Percentiles rank a stretch among this genome's conserved stretches.
phyloP scores from a whole-genome alignment of 2,113 vertebrate species.

The Puffinus mauretanicus region DNA sequence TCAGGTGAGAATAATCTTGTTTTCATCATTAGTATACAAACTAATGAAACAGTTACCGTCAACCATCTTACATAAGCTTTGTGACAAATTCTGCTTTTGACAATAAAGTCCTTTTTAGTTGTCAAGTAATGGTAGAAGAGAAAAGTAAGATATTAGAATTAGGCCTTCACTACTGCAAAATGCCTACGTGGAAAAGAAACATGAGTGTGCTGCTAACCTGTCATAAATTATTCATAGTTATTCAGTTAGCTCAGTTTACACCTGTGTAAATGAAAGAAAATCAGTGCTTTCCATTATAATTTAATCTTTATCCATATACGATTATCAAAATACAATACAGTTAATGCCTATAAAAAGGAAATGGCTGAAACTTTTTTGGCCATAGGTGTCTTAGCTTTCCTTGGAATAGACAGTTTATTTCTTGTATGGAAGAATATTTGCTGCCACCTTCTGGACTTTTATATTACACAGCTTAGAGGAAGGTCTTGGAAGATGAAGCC shows the following conservation, averaged over 20 bases:
- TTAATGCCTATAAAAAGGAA: not conserved
- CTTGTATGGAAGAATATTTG: not conserved
- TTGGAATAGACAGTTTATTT: not conserved
- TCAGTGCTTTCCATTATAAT: not conserved
- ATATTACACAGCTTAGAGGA: not conserved
- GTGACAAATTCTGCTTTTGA: not conserved
- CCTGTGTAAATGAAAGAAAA: not conserved
- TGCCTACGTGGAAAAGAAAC: not conserved
- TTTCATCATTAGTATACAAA: not conserved
- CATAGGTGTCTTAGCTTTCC: not conserved
- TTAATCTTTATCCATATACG: not conserved
- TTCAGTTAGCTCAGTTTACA: not conserved
- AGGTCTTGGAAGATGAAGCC: not conserved
- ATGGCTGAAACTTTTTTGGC: not conserved
- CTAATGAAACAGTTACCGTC: not conserved
- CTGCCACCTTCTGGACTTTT: slow-evolving; percentile 69
- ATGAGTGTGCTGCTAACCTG: not conserved
- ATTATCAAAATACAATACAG: not conserved
- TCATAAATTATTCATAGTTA: not conserved
- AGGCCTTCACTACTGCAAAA: not conserved
- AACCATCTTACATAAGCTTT: not conserved
- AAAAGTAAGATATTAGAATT: not conserved
- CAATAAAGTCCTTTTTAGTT: not conserved
- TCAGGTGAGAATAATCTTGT: not conserved
- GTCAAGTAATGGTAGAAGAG: not conserved